phyloP scores from a whole-genome alignment of 2,113 vertebrate genomes.

The Neomonachus schauinslandi region DNA sequence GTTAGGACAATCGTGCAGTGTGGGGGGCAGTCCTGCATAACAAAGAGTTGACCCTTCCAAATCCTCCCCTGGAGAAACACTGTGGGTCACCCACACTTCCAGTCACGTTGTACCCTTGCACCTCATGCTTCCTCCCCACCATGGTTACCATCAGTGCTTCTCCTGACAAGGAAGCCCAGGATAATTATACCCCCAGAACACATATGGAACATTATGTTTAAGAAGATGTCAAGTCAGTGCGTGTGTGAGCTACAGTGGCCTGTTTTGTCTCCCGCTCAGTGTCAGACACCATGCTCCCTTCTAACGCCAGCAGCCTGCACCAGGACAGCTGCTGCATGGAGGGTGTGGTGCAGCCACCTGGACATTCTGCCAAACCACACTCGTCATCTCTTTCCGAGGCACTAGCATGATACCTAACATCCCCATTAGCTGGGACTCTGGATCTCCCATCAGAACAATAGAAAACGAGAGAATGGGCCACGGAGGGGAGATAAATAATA shows the following conservation, averaged over 20 bases:
- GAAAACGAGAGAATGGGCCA: neutral
- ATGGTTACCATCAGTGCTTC: neutral
- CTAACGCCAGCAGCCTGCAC: neutral
- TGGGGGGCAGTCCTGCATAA: neutral
- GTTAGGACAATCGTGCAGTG: neutral
- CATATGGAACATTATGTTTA: neutral
- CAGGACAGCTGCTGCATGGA: neutral
- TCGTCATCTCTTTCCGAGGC: neutral
- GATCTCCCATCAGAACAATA: neutral
- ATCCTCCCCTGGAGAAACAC: neutral
- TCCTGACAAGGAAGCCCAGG: neutral
- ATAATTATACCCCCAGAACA: neutral
- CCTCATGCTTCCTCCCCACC: neutral
- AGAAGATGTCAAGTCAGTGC: neutral
- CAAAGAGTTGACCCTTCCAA: neutral
- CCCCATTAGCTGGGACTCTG: neutral
- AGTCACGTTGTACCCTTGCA: rapidly evolving
- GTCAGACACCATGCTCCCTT: neutral
- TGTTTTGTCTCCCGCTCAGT: neutral
- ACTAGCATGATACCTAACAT: neutral
- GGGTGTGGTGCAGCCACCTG: neutral
- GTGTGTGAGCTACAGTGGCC: neutral
- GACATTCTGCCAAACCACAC: slow-evolving; percentile 18
- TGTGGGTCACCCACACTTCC: neutral
- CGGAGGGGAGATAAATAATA: neutral